These are phyloP conservation scores for Laspeyria flexula DNA, from an alignment of 2,888 invertebrate genomes.

Conservation along the genomic window DNA sequence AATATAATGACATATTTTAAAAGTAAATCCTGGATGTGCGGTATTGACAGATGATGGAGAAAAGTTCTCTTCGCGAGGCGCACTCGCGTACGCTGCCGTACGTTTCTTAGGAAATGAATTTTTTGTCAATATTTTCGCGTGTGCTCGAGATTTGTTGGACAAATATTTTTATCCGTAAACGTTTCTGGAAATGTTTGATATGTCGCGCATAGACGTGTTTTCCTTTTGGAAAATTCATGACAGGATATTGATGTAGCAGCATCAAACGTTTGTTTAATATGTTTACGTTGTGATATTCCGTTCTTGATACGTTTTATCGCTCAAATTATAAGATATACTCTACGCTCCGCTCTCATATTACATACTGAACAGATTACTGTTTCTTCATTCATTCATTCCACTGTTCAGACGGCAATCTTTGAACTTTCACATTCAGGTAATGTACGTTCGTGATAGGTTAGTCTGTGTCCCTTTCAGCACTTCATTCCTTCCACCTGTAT, in stretches of 20 bases:
- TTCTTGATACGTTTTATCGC: slow-evolving; percentile 6
- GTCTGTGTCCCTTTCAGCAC: slow-evolving; percentile 6
- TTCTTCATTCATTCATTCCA: slow-evolving; percentile 15
- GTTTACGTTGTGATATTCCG: slow-evolving; percentile 17
- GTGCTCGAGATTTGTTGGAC: slow-evolving; percentile 42
- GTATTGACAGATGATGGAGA: slow-evolving; percentile 66
- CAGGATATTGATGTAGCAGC: slow-evolving; percentile 36
- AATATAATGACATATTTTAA: slow-evolving; percentile 81
- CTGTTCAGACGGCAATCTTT: slow-evolving; percentile 7
- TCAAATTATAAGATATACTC: neutral
- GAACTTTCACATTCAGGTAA: slow-evolving; percentile 16
- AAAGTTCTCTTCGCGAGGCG: slow-evolving; percentile 29
- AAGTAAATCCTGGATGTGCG: slow-evolving; percentile 68
- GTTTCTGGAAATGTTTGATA: slow-evolving; percentile 44
- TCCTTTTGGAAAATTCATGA: slow-evolving; percentile 25
- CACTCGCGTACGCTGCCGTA: slow-evolving; percentile 14
- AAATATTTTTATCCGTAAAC: slow-evolving; percentile 48
- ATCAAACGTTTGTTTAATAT: slow-evolving; percentile 29
- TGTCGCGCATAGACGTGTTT: slow-evolving; percentile 27
- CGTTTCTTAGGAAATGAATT: slow-evolving; percentile 39
- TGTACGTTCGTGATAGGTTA: neutral
- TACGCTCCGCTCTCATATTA: neutral
- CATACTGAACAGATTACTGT: neutral
- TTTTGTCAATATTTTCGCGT: slow-evolving; percentile 44
- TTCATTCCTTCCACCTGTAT: slow-evolving; percentile 17